Evolutionary conservation across 2,797 vertebrate genomes (phyloP).

Genomic region (Crypturellus tataupa): DNA sequence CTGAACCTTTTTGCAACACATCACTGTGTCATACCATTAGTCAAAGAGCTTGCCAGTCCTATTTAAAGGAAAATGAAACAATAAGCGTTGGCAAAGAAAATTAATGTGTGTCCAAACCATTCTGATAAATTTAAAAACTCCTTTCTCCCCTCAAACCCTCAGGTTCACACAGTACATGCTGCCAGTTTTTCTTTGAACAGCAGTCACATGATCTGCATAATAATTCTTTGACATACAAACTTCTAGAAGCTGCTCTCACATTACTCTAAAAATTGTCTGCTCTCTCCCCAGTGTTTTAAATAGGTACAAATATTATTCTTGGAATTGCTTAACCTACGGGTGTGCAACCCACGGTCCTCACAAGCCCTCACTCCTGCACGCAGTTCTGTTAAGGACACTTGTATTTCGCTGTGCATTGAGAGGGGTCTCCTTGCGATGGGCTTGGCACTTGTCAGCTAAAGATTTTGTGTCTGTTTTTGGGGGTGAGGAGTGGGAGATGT

Average conservation of each 20-base stretch:
- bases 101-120: background rate
- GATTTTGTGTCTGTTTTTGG: background rate
- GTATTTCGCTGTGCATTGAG: background rate
- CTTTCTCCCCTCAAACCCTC: background rate
- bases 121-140: constrained; percentile 34
- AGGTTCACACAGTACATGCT: background rate
- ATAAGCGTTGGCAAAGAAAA: constrained; percentile 18
- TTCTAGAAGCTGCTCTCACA: background rate
- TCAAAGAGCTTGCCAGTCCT: constrained; percentile 8
- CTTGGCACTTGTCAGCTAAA: background rate
- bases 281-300: constrained; percentile 14
- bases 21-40: constrained; percentile 15
- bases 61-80: constrained; percentile 11
- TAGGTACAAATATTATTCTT: background rate
- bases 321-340: background rate
- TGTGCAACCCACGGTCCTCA: background rate
- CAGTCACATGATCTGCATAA: background rate
- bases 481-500: background rate
- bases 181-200: constrained; percentile 3
- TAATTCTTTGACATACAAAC: background rate
- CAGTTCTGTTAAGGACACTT: background rate
- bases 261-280: background rate
- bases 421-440: fast-evolving
- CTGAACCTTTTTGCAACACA: background rate
- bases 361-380: background rate